Percentiles rank a stretch among this genome's conserved stretches.
Evolutionary conservation across 2,888 invertebrate species (phyloP).

Genomic region (Sericinus montela): DNA sequence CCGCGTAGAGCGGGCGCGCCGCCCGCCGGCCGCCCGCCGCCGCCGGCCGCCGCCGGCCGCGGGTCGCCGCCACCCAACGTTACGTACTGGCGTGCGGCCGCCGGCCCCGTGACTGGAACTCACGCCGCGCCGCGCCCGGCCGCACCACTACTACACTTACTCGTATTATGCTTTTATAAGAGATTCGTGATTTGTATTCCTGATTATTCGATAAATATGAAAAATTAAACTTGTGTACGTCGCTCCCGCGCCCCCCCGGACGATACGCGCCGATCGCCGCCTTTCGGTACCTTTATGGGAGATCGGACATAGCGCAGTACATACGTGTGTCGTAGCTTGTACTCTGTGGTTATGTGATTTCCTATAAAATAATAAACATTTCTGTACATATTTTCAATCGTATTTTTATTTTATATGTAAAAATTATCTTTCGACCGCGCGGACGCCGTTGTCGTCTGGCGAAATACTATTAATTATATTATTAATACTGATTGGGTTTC

Average conservation of each 20-base stretch:
- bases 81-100: conserved; percentile 15
- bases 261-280: conserved; percentile 54
- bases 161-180: conserved; percentile 76
- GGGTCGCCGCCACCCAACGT: conserved; percentile 8
- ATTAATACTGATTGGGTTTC: conserved; percentile 10
- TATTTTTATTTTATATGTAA: conserved; percentile 58
- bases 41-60: conserved; percentile 14
- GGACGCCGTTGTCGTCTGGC: conserved; percentile 1
- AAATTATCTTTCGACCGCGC: conserved; percentile 8
- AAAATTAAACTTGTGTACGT: conserved; percentile 67
- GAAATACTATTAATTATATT: neutral
- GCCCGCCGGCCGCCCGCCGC: conserved; percentile 11
- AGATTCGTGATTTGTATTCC: conserved; percentile 78
- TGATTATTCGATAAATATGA: conserved; percentile 68
- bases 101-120: conserved; percentile 17
- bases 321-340: conserved; percentile 54
- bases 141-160: conserved; percentile 39
- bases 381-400: conserved; percentile 77
- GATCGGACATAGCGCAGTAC: conserved; percentile 53
- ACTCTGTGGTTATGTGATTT: conserved; percentile 64
- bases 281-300: conserved; percentile 54
- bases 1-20: conserved; percentile 56
- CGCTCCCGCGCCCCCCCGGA: conserved; percentile 45
- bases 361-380: conserved; percentile 67
- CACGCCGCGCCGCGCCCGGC: conserved; percentile 18